Conservation (phyloP, 2,113 vertebrate genomes). For the Chiloscyllium plagiosum region DNA sequence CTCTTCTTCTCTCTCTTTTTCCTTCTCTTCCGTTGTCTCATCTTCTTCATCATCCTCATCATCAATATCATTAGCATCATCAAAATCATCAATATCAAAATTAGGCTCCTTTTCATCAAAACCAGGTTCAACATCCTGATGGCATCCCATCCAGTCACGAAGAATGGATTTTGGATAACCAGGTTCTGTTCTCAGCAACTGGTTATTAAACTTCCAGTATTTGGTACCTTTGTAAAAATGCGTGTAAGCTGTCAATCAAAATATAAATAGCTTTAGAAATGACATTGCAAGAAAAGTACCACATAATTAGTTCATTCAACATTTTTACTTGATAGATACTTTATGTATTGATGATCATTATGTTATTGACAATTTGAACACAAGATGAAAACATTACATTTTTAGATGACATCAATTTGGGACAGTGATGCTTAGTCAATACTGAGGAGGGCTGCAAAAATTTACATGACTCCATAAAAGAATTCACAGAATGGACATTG, state of each 20-base stretch:
- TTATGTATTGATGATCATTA: not conserved
- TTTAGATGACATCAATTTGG: not conserved
- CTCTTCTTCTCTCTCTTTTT: constrained; percentile 55
- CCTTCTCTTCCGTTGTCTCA: constrained; percentile 45
- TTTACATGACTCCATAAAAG: not conserved
- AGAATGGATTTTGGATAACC: constrained; percentile 95
- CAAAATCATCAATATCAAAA: constrained; percentile 61
- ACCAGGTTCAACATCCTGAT: constrained; percentile 61
- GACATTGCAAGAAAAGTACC: not conserved
- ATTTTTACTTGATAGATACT: not conserved
- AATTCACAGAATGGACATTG: too few relatives aligned
- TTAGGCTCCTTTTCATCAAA: constrained; percentile 62
- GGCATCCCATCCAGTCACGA: constrained; percentile 93
- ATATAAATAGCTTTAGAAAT: not conserved
- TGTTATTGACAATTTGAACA: not conserved
- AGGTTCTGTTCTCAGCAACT: constrained; percentile 83
- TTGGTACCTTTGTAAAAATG: constrained; percentile 91
- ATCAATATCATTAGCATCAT: constrained; percentile 11
- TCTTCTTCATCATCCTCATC: constrained; percentile 41
- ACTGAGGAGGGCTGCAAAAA: not conserved
- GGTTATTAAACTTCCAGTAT: constrained; percentile 98
- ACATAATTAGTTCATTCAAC: not conserved
- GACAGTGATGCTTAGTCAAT: not conserved
- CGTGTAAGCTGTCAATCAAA: constrained; percentile 69
- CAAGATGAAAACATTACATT: not conserved